Evolutionary conservation across 2,113 vertebrate species (phyloP), one percentile per base, ranked within the genome.

Genomic region (Dasypus novemcinctus): DNA sequence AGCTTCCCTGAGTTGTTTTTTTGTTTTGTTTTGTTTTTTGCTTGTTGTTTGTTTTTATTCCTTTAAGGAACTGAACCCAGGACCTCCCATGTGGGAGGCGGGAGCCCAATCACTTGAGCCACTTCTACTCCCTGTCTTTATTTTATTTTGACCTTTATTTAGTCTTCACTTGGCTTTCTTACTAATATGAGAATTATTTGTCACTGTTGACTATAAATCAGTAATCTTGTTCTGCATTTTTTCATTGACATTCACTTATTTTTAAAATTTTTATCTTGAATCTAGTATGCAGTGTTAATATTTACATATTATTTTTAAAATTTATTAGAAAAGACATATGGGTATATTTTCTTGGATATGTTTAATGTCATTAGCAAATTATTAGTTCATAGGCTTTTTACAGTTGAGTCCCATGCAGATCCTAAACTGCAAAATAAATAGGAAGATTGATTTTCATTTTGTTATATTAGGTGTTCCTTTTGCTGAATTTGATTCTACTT

Each of bases 401-500:
- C 66, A 64, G 43, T 90, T 93, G 75, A 46, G 5, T 68, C 9
- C 15, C 29, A 36, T 71, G 61, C 33, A 66, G 7, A 57, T 92
- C 76, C 33, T 29, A 80, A 63, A 90, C 74, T 96, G n/a, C 6
- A 63, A 69, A 93, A 78, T 84, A 59, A 91, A 74, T 36, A 72
- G 21, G 11, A 68, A 76, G 43, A 38, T 78, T 72, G 5, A 46
- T 66, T 59, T 83, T 88, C 72, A 84, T 90, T 87, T 87, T 92
- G 15, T 90, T 17, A 13, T 72, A n/a, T 61, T 8, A 87, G 21
- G 27, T 33, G 80, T 29, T 59, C 76, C 38, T 38, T 89, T 86
- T 89, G 57, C 38, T 91, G 31, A 93, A 90, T 93, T 96, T 84
- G 36, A 72, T 76, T 93, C 21, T 92, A 38, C 46, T 23, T 7